Evolutionary conservation across 2,797 vertebrate genomes (phyloP).

Genomic region (Apodemus agrarius): DNA sequence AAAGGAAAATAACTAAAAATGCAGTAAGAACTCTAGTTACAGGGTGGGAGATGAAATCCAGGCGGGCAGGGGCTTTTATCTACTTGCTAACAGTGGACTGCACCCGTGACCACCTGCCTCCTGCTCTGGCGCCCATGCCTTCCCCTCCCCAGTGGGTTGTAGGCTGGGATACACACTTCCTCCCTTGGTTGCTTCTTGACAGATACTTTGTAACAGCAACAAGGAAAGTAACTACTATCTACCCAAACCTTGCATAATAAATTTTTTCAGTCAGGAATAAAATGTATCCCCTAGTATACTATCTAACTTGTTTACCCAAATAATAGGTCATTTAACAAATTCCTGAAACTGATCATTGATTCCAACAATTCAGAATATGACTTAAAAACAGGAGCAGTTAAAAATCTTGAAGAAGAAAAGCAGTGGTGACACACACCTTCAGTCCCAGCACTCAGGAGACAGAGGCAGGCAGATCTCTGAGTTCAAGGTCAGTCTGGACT

Average conservation of each 20-base stretch:
- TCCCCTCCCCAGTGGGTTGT: neutral
- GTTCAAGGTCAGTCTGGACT: neutral
- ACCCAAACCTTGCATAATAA: neutral
- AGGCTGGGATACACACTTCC: neutral
- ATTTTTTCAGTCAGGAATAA: neutral
- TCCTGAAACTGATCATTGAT: neutral
- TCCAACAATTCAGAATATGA: neutral
- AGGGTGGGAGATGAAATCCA: neutral
- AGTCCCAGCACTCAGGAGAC: neutral
- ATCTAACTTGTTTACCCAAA: neutral
- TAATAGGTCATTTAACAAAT: neutral
- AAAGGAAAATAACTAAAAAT: neutral
- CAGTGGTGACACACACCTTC: neutral
- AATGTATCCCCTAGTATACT: neutral
- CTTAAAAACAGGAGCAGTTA: constrained; percentile 16
- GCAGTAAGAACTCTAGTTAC: neutral
- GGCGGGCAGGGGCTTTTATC: neutral
- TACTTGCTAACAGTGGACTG: neutral
- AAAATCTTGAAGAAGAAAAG: constrained; percentile 22
- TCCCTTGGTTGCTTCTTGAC: neutral
- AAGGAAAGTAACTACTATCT: neutral
- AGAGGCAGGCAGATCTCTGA: neutral
- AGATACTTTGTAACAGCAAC: neutral
- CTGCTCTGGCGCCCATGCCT: neutral
- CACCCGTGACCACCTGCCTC: neutral